These are phyloP conservation scores for Oscheius sp. DNA, from an alignment of 2,888 invertebrate species.

Conservation along the genomic window DNA sequence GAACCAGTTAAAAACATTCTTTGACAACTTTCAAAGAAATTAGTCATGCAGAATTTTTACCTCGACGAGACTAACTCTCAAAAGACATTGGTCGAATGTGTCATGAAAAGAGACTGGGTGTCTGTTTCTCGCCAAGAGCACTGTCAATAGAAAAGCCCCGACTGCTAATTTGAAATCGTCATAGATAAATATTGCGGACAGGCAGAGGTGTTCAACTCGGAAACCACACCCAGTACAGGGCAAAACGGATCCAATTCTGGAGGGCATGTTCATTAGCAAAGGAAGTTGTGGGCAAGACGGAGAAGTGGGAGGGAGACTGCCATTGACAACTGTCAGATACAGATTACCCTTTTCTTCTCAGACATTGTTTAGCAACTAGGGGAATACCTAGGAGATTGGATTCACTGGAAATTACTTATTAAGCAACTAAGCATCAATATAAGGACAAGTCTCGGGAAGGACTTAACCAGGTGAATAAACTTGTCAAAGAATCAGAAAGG, in stretches of 20 bases:
- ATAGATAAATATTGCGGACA: conserved; percentile 18
- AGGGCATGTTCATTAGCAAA: background rate
- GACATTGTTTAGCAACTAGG: conserved; percentile 14
- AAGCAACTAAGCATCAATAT: background rate
- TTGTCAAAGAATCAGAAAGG: conserved; percentile 5
- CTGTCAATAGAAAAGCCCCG: conserved; percentile 31
- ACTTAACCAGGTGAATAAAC: background rate
- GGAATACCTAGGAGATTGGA: background rate
- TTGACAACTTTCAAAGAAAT: background rate
- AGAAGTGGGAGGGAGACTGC: conserved; percentile 3
- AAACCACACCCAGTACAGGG: conserved; percentile 16
- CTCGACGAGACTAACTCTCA: background rate
- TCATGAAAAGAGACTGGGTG: conserved; percentile 18
- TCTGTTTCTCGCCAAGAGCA: conserved; percentile 35
- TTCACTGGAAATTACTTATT: background rate
- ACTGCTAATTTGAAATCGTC: conserved; percentile 30
- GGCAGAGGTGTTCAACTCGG: background rate
- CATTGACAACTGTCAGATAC: conserved; percentile 12
- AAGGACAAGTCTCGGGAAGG: background rate
- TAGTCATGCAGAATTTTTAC: conserved; percentile 8
- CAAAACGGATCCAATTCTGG: background rate
- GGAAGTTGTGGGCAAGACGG: background rate
- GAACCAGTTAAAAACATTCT: conserved; percentile 6
- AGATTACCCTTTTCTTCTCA: conserved; percentile 4
- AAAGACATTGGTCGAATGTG: conserved; percentile 12